phyloP scores from a whole-genome alignment of 2,797 vertebrate genomes.

The Telmatherina bonti region DNA sequence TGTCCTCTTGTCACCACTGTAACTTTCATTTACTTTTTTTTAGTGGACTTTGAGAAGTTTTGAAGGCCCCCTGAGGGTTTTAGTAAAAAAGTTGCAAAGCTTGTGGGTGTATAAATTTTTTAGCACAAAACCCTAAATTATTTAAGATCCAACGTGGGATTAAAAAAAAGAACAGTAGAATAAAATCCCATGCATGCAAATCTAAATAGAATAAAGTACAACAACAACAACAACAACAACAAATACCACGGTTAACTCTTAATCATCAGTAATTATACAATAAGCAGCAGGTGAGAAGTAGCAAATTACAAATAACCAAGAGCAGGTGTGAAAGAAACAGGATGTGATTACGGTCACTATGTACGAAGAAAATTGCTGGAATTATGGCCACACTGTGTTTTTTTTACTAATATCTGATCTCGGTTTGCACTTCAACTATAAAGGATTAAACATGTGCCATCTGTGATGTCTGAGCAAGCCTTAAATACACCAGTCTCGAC shows the following conservation, averaged over 20 bases:
- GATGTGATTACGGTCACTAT: background rate
- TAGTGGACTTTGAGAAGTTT: conserved; percentile 17
- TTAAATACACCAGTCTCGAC: conserved; percentile 19
- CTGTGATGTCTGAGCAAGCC: conserved; percentile 4
- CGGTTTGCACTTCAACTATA: no score
- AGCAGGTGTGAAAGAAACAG: conserved; percentile 8
- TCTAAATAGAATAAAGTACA: background rate
- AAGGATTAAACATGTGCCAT: background rate
- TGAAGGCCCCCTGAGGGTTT: conserved; percentile 2
- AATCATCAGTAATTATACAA: conserved; percentile 2
- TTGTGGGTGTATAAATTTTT: background rate
- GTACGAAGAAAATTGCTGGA: no score
- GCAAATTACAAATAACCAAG: background rate
- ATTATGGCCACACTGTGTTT: no score
- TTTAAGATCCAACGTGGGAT: background rate
- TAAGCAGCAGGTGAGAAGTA: conserved; percentile 4
- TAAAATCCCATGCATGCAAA: background rate
- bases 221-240: background rate
- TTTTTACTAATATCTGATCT: background rate
- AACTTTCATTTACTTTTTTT: conserved; percentile 28
- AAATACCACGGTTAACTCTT: background rate
- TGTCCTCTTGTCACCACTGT: conserved; percentile 25
- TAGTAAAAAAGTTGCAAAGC: background rate
- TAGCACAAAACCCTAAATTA: background rate
- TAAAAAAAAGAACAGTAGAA: background rate